phyloP scores from a whole-genome alignment of 1,140 invertebrate genomes.

The Megalonaias nervosa region DNA sequence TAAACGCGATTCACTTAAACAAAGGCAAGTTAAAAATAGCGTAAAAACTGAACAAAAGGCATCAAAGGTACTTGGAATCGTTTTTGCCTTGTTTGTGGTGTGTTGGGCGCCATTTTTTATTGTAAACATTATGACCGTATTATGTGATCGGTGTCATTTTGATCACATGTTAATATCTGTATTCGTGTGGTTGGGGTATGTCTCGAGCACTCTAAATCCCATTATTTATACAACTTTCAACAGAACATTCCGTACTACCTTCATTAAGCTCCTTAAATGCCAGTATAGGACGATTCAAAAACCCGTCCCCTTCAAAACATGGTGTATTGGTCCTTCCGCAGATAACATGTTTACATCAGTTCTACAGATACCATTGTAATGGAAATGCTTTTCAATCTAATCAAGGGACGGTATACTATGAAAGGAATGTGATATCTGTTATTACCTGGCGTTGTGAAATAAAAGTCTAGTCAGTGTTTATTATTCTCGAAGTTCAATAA shows the following conservation, averaged over 20 bases:
- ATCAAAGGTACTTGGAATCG: conserved; percentile 76
- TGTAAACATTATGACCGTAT: conserved; percentile 60
- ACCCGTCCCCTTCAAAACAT: conserved; percentile 30
- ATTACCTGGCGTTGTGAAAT: no score
- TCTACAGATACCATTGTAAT: no score
- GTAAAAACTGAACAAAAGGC: conserved; percentile 91
- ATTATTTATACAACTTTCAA: conserved; percentile 71
- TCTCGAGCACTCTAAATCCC: conserved; percentile 68
- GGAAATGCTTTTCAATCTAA: no score
- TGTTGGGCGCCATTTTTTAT: conserved; percentile 70
- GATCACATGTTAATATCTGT: conserved; percentile 50
- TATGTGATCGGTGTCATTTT: conserved; percentile 73
- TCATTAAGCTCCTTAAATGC: conserved; percentile 64
- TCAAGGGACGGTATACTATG: no score
- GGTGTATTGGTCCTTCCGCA: conserved; percentile 13
- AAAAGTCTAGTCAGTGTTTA: no score
- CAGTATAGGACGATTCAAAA: conserved; percentile 48
- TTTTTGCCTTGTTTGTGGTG: conserved; percentile 66
- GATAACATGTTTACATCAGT: no score
- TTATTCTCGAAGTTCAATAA: no score
- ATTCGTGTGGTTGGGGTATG: conserved; percentile 68
- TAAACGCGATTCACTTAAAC: conserved; percentile 29
- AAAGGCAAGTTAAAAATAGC: conserved; percentile 43
- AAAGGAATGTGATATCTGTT: no score
- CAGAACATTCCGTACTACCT: conserved; percentile 63